These are phyloP conservation scores for Drosophila albomicans DNA, from an alignment of 1,140 invertebrate genomes.

Conservation along the genomic window DNA sequence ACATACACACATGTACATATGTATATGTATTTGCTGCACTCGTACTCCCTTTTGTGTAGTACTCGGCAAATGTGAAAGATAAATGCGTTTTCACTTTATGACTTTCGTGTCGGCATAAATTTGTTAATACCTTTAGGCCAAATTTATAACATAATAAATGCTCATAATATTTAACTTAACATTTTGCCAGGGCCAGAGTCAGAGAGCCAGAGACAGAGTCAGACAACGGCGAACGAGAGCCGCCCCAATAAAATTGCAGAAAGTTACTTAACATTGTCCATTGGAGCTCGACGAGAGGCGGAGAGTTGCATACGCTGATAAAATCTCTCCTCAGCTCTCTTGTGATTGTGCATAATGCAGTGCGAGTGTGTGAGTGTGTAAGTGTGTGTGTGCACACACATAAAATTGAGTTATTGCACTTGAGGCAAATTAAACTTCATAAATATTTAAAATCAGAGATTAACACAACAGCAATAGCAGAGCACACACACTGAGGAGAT, in stretches of 20 bases:
- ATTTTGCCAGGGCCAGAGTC: slow-evolving; percentile 60
- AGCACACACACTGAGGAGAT: slow-evolving; percentile 5
- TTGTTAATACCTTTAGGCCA: slow-evolving; percentile 84
- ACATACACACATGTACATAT: background rate
- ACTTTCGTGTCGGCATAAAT: slow-evolving; percentile 84
- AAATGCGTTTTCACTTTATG: slow-evolving; percentile 84
- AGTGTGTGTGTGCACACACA: slow-evolving; percentile 51
- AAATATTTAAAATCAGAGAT: slow-evolving; percentile 85
- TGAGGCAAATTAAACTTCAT: slow-evolving; percentile 85
- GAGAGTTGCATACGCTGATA: slow-evolving; percentile 49
- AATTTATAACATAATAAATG: slow-evolving; percentile 85
- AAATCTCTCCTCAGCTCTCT: slow-evolving; percentile 58
- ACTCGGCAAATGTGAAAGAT: slow-evolving; percentile 64
- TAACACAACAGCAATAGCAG: slow-evolving; percentile 58
- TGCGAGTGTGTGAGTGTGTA: slow-evolving; percentile 26
- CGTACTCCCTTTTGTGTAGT: background rate
- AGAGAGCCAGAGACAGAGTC: background rate
- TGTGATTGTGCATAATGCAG: slow-evolving; percentile 44
- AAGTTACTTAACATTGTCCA: slow-evolving; percentile 74
- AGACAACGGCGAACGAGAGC: slow-evolving; percentile 41
- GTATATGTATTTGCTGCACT: slow-evolving; percentile 38
- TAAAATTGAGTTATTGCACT: slow-evolving; percentile 85
- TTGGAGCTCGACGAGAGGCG: slow-evolving; percentile 24
- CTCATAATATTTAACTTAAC: slow-evolving; percentile 84
- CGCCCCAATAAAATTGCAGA: slow-evolving; percentile 69